Base-by-base conservation (phyloP, 2,888 invertebrate genomes). In the Idaea biselata region DNA sequence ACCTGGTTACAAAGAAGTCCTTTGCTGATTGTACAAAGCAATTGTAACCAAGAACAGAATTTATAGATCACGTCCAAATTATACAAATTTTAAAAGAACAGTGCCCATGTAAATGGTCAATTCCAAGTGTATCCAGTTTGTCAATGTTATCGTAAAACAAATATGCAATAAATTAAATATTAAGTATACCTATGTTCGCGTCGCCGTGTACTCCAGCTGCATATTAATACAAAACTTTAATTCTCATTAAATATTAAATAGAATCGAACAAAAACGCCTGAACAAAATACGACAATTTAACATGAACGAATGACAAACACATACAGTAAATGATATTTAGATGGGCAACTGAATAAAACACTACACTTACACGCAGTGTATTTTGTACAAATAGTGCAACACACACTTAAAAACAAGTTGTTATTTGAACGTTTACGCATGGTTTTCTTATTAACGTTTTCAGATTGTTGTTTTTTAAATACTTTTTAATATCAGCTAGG, bases 151-250 rank as follows among this genome's bases (percentile, higher is more conserved):
- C 18, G 14, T 56, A 56, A 17, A 56, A 18, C 14, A 56, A 18
- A 56, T 55, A 56, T 17, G 14, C 56, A 56, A 56, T 18, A 56
- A 56, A 56, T 56, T 56, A 56, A 55, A 56, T 56, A 56, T 18
- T 7, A 18, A 61, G 58, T 64, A n/a, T n/a, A 64, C 64, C 61
- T 64, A 64, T 54, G 58, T 61, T 64, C 58, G 59, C 55, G 79
- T 73, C 81, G 79, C 73, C 80, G 80, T 80, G 81, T 78, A 63
- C 75, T 81, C 83, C 83, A 81, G 83, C 85, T 84, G 84, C 83
- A 25, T 76, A 77, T 84, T 79, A 83, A 83, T 77, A 84, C 66
- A 65, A 56, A 66, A 68, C 68, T 66, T 62, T 33, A 31, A 62
- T 64, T 59, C 61, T 58, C 44, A 62, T 33, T 58, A 58, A 59